Conservation (phyloP, 2,888 invertebrate species). For the Dioctria rufipes region DNA sequence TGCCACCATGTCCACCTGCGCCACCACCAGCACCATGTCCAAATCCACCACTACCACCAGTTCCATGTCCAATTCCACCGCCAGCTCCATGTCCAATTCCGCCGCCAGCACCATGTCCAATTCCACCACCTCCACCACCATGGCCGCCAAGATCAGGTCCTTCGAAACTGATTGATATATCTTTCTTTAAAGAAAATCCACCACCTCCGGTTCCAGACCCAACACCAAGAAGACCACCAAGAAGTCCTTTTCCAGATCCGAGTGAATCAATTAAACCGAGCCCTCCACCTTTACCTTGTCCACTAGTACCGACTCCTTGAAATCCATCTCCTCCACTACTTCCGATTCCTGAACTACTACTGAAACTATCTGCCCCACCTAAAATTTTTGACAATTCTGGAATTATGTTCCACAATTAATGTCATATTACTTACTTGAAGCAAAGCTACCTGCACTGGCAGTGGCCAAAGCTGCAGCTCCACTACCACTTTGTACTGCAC, state of each 20-base stretch:
- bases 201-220: background rate
- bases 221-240: background rate
- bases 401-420: too few relatives aligned
- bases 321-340: too few relatives aligned
- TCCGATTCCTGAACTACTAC: background rate
- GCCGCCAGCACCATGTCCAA: background rate
- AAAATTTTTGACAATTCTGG: background rate
- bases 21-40: background rate
- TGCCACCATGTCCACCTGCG: constrained; percentile 3
- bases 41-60: background rate
- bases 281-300: background rate
- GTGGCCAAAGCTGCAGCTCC: background rate
- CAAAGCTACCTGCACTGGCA: constrained; percentile 6
- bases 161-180: background rate
- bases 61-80: background rate
- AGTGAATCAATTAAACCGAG: background rate
- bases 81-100: background rate
- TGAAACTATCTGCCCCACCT: background rate
- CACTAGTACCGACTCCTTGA: background rate
- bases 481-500: background rate
- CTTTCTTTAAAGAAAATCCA: constrained; percentile 6
- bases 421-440: background rate
- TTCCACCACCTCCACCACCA: background rate
- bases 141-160: background rate
- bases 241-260: background rate